Base-by-base conservation (phyloP, 2,113 vertebrate genomes). In the Sceloporus undulatus region DNA sequence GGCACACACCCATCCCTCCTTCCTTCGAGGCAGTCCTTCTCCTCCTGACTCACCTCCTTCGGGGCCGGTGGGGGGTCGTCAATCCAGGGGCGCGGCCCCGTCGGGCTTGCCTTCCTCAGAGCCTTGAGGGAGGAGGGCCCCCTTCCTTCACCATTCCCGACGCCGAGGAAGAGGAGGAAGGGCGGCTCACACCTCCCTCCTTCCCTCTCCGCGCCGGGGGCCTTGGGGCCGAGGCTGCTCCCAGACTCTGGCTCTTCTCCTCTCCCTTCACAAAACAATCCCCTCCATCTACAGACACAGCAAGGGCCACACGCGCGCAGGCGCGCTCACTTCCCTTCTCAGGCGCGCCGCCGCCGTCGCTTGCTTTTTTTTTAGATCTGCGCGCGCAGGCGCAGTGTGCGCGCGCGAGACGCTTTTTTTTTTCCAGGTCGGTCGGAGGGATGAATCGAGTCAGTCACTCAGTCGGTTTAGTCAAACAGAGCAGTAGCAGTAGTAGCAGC, bases 11-110 rank as follows among this genome's bases (percentile, higher is more conserved):
- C 5, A 27, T 42, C 62, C 18, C 19, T 18, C 18, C 59, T 3
- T 9, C 14, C 23, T n/a, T 34, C 82, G n/a, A 10, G 27, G 70
- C 52, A n/a, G 42, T 48, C 42, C 42, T 5, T 48, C 42, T 76
- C 21, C 82, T 74, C 40, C 56, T 48, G 56, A 78, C 78, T 87
- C 85, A 87, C 85, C 85, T 80, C 34, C 77, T 29, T 29, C 48
- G 65, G 29, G 1, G 77, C 21, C 48, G 48, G 38, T 34, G 62
- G 52, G 38, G 86, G 5, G 48, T 59, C 59, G 48, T 23, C 13
- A 54, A 23, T 52, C 40, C 18, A 34, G 52, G 68, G 86, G 86
- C 79, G 79, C 86, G 79, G 86, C 86, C 40, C 48, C 86, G 81
- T 71, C 85, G n/a, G 59, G 52, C 40, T 77, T 66, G 66, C 56